A percentile compares a stretch with the other conserved stretches of the same genome.
These are phyloP conservation scores for Aphelenchoides bicaudatus DNA, from an alignment of 2,888 invertebrate species.

Conservation along the genomic window DNA sequence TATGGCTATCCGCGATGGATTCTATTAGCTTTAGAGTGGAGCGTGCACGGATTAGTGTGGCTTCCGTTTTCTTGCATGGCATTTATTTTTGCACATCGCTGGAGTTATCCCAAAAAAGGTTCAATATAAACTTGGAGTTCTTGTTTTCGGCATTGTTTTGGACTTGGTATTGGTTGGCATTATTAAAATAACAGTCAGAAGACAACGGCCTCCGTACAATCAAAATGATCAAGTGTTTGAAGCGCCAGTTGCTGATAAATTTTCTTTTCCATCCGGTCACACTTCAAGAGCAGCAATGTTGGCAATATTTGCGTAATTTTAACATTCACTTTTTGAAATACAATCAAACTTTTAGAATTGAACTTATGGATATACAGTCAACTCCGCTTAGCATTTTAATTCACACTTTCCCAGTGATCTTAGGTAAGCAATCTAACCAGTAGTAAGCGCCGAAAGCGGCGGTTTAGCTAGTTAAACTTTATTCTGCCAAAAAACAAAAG, in stretches of 20 bases:
- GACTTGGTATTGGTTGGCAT: constrained; percentile 48
- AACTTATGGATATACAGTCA: neutral
- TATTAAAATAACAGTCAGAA: constrained; percentile 43
- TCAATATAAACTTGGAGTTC: neutral
- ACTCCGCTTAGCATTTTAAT: constrained; percentile 12
- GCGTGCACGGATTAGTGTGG: constrained; percentile 44
- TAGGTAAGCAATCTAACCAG: too few species aligned
- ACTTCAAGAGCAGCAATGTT: constrained; percentile 78
- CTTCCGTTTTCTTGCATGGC: too few species aligned
- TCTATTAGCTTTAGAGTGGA: constrained; percentile 39
- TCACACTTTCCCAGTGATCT: constrained; percentile 63
- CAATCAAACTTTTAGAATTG: constrained; percentile 5
- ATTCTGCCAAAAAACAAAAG: too few species aligned
- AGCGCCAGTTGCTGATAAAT: constrained; percentile 70
- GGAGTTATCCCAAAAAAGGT: neutral
- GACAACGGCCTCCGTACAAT: constrained; percentile 47
- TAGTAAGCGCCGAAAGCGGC: too few species aligned
- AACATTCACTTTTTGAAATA: constrained; percentile 12
- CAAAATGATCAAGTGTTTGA: constrained; percentile 43
- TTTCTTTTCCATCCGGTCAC: constrained; percentile 90
- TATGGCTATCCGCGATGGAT: constrained; percentile 17
- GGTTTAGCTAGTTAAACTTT: too few species aligned
- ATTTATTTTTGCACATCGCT: too few species aligned
- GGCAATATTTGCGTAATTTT: constrained; percentile 63
- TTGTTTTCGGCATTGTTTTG: constrained; percentile 41